Evolutionary conservation across 1,140 invertebrate genomes (phyloP).

Genomic region (Dendrolimus kikuchii): DNA sequence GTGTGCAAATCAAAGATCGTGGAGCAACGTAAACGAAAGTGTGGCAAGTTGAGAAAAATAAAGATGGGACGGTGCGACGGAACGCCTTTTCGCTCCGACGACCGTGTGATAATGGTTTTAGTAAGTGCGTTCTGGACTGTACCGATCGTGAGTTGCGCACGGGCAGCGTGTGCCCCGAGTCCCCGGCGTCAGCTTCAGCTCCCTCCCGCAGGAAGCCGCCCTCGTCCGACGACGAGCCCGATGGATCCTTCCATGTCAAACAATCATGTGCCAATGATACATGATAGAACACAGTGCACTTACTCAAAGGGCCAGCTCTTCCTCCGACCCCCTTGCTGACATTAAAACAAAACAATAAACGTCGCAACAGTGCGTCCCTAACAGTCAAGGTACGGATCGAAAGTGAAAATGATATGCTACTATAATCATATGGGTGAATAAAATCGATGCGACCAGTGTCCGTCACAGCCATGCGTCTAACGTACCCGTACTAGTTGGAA

Average conservation of each 20-base stretch:
- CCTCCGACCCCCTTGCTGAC: constrained; percentile 9
- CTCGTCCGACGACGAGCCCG: constrained; percentile 65
- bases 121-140: constrained; percentile 21
- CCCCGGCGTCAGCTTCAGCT: constrained; percentile 43
- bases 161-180: constrained; percentile 64
- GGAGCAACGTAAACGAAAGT: constrained; percentile 45
- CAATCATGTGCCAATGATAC: constrained; percentile 37
- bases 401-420: constrained; percentile 46
- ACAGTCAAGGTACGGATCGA: constrained; percentile 34
- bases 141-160: constrained; percentile 67
- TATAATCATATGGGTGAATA: constrained; percentile 23
- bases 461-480: constrained; percentile 28
- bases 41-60: constrained; percentile 16
- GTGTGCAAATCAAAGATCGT: constrained; percentile 52
- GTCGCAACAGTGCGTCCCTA: constrained; percentile 18
- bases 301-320: constrained; percentile 16
- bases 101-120: neutral
- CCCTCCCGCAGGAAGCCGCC: constrained; percentile 57
- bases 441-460: constrained; percentile 56
- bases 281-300: constrained; percentile 22
- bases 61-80: constrained; percentile 16
- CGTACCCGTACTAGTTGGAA: constrained; percentile 35
- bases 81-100: constrained; percentile 19
- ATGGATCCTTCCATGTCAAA: constrained; percentile 59
- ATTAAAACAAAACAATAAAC: constrained; percentile 4